Evolutionary conservation across 2,888 invertebrate genomes (phyloP), one percentile per base, ranked within the genome.

Genomic region (Meganola albula): DNA sequence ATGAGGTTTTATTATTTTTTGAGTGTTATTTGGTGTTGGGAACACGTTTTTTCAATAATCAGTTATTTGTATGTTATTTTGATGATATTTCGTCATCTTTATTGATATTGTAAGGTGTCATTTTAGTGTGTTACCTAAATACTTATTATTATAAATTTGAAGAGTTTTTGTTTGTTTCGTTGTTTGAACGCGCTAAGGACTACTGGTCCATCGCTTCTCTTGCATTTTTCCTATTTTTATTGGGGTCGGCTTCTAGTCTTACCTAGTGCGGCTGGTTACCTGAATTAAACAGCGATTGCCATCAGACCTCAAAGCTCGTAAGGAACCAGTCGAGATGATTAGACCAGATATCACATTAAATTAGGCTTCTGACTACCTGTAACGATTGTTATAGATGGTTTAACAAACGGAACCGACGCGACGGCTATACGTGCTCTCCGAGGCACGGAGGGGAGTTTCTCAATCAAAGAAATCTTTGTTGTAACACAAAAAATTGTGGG

Each of bases 161-260:
- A 16, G 16, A 16, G 16, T 5, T 16, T n/a, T n/a, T 16, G 16
- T 16, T 6, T 6, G 4, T 16, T 16, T 16, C 4, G 4, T 16
- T 6, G 16, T 6, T 16, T 16, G 16, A 16, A 16, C 16, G 16
- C 16, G 16, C 16, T 16, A 16, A 16, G n/a, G n/a, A n/a, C n/a
- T n/a, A n/a, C n/a, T n/a, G n/a, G n/a, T 24, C 10, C 11, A 13
- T 14, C 16, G 22, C 35, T 41, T 38, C 43, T 37, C 48, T 40
- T 34, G 48, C 43, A 44, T 51, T 47, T 49, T n/a, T n/a, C n/a
- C n/a, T n/a, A n/a, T 43, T 49, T 47, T 51, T 44, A 5, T 16
- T 16, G 4, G 4, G 6, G 16, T 16, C 16, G 16, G 16, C 16
- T 16, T 6, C 16, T 6, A 16, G 16, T 16, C 16, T 16, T 5